These are phyloP conservation scores for Cheilosia impressa DNA, from an alignment of 2,888 invertebrate species.

Conservation along the genomic window DNA sequence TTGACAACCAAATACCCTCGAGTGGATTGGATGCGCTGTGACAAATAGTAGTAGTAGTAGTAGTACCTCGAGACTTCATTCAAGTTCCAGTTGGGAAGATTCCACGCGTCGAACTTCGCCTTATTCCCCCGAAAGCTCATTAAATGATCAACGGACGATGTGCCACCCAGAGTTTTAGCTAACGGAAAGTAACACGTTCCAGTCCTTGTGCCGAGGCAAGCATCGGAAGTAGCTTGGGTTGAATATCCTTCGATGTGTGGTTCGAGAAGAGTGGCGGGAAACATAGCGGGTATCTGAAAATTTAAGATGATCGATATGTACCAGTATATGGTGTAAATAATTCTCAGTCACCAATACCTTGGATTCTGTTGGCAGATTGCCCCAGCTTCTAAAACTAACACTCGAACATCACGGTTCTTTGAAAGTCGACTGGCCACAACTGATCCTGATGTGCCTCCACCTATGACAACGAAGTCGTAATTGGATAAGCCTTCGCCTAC, in stretches of 20 bases:
- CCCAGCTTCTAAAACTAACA: conserved; percentile 85
- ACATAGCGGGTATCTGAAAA: conserved; percentile 77
- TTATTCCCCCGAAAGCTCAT: conserved; percentile 87
- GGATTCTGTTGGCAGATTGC: conserved; percentile 83
- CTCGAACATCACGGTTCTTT: conserved; percentile 83
- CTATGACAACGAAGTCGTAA: conserved; percentile 84
- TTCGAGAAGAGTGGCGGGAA: conserved; percentile 77
- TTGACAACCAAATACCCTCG: conserved; percentile 84
- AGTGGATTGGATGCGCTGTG: conserved; percentile 81
- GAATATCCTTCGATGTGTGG: conserved; percentile 79
- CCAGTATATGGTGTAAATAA: too few species aligned
- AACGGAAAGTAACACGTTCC: conserved; percentile 85
- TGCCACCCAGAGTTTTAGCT: conserved; percentile 88
- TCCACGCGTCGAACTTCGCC: conserved; percentile 88
- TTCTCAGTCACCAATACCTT: conserved; percentile 23
- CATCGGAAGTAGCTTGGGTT: conserved; percentile 77
- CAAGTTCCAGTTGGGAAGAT: conserved; percentile 88
- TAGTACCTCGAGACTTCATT: conserved; percentile 91
- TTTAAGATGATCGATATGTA: too few species aligned
- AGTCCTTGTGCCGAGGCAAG: conserved; percentile 77
- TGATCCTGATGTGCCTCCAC: conserved; percentile 84
- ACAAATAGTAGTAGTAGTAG: too few species aligned
- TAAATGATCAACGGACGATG: conserved; percentile 87
- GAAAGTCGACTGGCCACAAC: conserved; percentile 84
- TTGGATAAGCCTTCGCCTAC: conserved; percentile 79